Conservation (phyloP, 2,888 invertebrate genomes). For the Dryobotodes eremita region DNA sequence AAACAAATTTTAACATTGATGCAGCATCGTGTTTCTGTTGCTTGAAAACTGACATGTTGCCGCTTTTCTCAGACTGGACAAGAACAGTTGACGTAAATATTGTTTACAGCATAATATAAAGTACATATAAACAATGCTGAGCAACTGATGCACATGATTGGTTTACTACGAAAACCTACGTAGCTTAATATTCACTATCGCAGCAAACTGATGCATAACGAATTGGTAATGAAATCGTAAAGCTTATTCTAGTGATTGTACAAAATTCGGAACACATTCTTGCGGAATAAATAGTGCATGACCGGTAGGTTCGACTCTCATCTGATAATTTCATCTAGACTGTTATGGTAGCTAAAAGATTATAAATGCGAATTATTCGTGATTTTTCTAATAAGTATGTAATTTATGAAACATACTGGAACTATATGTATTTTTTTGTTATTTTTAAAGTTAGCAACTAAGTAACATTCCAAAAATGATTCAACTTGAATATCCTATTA, state of each 20-base stretch:
- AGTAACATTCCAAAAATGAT: constrained; percentile 50
- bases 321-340: background rate
- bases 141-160: background rate
- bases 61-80: background rate
- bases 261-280: background rate
- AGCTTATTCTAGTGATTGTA: background rate
- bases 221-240: constrained; percentile 2
- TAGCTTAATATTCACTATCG: background rate
- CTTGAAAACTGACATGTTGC: background rate
- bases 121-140: background rate
- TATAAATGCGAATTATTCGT: constrained; percentile 26
- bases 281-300: background rate
- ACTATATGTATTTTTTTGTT: constrained; percentile 30
- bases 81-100: background rate
- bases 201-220: background rate
- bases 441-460: constrained; percentile 51
- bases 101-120: background rate
- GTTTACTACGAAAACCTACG: background rate
- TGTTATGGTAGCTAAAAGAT: constrained; percentile 8
- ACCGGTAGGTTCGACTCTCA: background rate
- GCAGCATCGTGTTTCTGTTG: background rate
- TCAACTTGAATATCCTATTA: constrained; percentile 34
- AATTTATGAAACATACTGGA: constrained; percentile 53
- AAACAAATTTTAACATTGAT: constrained; percentile 8
- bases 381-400: constrained; percentile 23